Base-by-base conservation (phyloP, 2,888 invertebrate species). In the Teinopalpus imperialis region DNA sequence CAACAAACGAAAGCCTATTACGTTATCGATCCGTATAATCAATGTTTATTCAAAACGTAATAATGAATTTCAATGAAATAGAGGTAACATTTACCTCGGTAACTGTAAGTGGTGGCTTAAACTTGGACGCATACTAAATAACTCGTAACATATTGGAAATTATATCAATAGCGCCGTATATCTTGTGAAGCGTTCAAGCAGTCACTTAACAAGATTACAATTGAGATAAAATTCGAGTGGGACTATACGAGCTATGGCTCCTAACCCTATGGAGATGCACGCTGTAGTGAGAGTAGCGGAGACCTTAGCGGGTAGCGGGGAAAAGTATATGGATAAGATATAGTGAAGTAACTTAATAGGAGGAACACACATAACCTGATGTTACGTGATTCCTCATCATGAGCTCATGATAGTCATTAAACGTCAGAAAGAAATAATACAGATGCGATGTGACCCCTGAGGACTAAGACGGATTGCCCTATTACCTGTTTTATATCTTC, bases 141-240 rank as follows among this genome's bases (percentile, higher is more conserved):
- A 61, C 50, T 44, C 36, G 34, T 37, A 43, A 59, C 50, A 49
- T 55, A 55, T 68, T 59, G 53, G 60, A 54, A 62, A 61, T 59
- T 57, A 63, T 68, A 63, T 55, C 58, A 62, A 64, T 63, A 57
- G 52, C 51, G 57, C 61, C 54, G 61, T 72, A 69, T 65, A 73
- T 73, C 69, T 59, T 59, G 48, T 53, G 30, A 54, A 50, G 57
- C 59, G 54, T 63, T 71, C 61, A 57, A 60, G 57, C 59, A 59
- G 60, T 51, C 66, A 53, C 49, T 59, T 57, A 63, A 71, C 60
- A 57, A 60, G 74, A 74, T 74, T 65, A 74, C 69, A 69, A 69
- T 69, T 68, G 68, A 61, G 74, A 74, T 74, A 74, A 69, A 63
- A 66, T 66, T 68, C 57, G 56, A 59, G 54, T 56, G 56, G 49